A percentile compares a stretch with the other conserved stretches of the same genome.
These are phyloP conservation scores for Lasioglossum leucozonium DNA, from an alignment of 2,888 invertebrate species.

Conservation along the genomic window DNA sequence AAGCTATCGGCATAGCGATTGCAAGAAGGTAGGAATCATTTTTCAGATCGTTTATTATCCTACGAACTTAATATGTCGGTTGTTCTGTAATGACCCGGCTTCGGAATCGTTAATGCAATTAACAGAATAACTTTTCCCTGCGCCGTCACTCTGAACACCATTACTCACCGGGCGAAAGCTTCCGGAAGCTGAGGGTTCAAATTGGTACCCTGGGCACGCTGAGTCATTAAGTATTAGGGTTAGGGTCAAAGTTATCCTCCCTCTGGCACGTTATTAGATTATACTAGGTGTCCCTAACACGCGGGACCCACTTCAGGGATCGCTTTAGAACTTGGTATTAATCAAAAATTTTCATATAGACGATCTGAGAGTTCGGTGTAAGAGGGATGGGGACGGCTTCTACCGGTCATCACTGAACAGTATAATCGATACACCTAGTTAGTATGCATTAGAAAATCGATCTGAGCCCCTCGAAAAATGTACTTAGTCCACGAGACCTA, in stretches of 20 bases:
- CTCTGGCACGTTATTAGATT: conserved; percentile 7
- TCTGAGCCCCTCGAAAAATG: neutral
- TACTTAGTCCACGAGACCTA: too few relatives aligned
- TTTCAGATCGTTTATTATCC: neutral
- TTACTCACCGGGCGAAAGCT: conserved; percentile 1
- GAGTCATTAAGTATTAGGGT: conserved; percentile 6
- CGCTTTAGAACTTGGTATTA: neutral
- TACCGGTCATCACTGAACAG: neutral
- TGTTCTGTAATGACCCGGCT: neutral
- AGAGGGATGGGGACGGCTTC: too few relatives aligned
- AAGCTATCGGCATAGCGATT: too few relatives aligned
- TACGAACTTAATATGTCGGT: neutral
- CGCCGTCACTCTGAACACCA: neutral
- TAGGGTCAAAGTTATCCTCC: conserved; percentile 8
- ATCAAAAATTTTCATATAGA: neutral
- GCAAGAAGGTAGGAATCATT: neutral
- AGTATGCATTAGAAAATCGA: neutral
- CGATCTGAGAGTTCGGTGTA: neutral
- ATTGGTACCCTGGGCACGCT: conserved; percentile 6
- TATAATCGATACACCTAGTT: neutral
- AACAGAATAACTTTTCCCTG: neutral
- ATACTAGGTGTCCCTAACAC: conserved; percentile 6
- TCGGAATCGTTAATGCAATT: conserved; percentile 1
- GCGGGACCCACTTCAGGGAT: neutral
- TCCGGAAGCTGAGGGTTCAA: neutral